Percentiles rank a stretch among this genome's conserved stretches.
phyloP scores from a whole-genome alignment of 92 coral and sea anemone genomes.

The Heteractis magnifica region DNA sequence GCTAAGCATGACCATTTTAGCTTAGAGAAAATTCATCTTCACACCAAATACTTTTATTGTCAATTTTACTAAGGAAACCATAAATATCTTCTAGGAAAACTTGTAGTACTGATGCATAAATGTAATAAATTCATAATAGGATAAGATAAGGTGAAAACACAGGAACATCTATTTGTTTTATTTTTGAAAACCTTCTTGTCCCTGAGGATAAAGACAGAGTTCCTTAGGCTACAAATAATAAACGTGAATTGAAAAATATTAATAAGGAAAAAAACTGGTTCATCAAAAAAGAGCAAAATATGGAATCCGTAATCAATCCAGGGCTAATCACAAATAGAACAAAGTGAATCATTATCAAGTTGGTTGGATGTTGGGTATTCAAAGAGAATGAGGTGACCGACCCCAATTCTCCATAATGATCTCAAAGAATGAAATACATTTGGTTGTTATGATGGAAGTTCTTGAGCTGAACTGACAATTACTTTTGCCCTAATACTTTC shows the following conservation, averaged over 20 bases:
- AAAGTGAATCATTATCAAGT: background rate
- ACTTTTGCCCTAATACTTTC: background rate
- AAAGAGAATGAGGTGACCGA: background rate
- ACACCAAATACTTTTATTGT: background rate
- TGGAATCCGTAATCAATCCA: background rate
- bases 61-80: background rate
- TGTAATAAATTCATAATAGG: conserved; percentile 9
- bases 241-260: background rate
- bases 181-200: background rate
- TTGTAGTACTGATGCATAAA: background rate
- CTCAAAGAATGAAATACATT: conserved; percentile 1
- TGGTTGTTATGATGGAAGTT: background rate
- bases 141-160: background rate
- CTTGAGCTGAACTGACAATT: conserved; percentile 1
- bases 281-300: background rate
- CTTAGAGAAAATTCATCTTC: background rate
- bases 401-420: background rate
- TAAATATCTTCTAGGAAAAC: background rate
- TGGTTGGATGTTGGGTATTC: conserved; percentile 5
- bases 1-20: conserved; percentile 4
- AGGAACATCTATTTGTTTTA: background rate
- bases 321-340: background rate
- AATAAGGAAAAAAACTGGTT: background rate
- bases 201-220: conserved; percentile 4
- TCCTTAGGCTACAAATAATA: background rate